Evolutionary conservation across 2,113 vertebrate genomes (phyloP), one percentile per base, ranked within the genome.

Genomic region (Genyomyrus donnyi): DNA sequence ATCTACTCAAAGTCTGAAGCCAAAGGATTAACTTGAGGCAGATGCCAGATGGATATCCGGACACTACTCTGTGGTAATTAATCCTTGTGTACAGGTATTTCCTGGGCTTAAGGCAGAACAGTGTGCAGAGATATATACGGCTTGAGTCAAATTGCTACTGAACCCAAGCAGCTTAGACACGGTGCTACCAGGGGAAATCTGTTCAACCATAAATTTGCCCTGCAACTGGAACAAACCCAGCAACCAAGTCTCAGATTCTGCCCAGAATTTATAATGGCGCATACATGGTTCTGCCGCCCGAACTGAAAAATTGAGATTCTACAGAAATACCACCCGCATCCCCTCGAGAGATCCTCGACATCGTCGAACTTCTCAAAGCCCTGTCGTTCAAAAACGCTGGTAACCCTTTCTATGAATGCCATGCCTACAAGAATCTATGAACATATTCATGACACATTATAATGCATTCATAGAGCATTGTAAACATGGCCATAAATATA

Each of bases 11-110:
- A 10, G 24, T 66, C 58, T 66, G n/a, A 66, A 66, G 58, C n/a
- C n/a, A 10, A 66, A 66, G n/a, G n/a, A 31, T 88, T 15, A 5
- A 7, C 21, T 53, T 31, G 48, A 58, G 42, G 56, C 24, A n/a
- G 58, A 49, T 35, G 50, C 52, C 46, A 74, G 89, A 90, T 53
- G 46, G 62, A 70, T 88, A 90, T 88, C 89, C 50, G 70, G 85
- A 87, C 89, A 90, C 35, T 90, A 42, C 45, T 45, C 85, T 88
- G 49, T 49, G 89, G 45, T 80, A 90, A 66, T 80, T 52, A 90
- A 90, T 88, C 89, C 62, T 62, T 45, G 62, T 88, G 53, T 87
- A 53, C 42, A 42, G 31, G 70, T 24, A 53, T 87, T 87, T 84
- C 39, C 48, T 52, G 48, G 35, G 85, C 27, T 90, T 90, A 74